Conservation (phyloP, 2,113 vertebrate species). For the Otolemur garnettii region DNA sequence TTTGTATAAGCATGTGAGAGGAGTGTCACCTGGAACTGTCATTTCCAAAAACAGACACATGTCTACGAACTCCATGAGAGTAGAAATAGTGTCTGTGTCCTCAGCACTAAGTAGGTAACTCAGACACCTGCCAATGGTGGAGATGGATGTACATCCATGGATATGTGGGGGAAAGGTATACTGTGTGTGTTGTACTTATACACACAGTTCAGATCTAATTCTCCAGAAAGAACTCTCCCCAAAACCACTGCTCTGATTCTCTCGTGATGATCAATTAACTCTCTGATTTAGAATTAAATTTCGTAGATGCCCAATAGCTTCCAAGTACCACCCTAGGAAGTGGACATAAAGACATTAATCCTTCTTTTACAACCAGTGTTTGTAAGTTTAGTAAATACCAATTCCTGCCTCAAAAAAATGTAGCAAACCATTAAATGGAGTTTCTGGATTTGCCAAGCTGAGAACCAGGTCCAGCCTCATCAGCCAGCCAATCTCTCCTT, state of each 20-base stretch:
- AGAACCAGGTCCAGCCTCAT: background rate
- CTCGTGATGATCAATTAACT: background rate
- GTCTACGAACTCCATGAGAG: background rate
- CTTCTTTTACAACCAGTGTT: background rate
- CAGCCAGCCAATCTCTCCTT: background rate
- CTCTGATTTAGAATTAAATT: background rate
- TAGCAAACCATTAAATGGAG: background rate
- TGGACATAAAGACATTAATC: background rate
- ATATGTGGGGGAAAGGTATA: background rate
- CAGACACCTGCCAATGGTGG: background rate
- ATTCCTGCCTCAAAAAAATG: background rate
- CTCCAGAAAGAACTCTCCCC: background rate
- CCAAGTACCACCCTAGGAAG: background rate
- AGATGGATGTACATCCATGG: background rate
- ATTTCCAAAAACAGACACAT: background rate
- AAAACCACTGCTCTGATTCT: background rate
- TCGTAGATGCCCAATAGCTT: background rate
- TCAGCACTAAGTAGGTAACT: background rate
- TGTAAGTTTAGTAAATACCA: background rate
- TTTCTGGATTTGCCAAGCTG: background rate
- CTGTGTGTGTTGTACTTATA: background rate
- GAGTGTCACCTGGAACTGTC: background rate
- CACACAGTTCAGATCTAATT: background rate
- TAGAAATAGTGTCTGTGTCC: background rate
- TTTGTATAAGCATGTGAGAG: accelerated